Evolutionary conservation across 2,113 vertebrate genomes (phyloP), one percentile per base, ranked within the genome.

Genomic region (Poeciliopsis retropinna): DNA sequence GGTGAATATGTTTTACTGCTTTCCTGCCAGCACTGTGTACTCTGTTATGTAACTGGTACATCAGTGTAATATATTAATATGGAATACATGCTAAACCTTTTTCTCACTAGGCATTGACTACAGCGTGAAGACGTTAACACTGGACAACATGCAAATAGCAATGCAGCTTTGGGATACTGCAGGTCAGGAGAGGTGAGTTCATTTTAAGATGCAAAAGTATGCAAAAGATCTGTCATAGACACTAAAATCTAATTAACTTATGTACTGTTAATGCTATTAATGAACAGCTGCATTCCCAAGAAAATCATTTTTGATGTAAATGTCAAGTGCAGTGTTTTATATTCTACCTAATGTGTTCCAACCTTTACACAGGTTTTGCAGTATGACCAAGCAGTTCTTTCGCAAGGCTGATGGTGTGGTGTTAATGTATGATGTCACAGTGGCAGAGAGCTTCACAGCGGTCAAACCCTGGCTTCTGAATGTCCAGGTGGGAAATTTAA

Each of bases 91-190:
- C 25, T 28, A 70, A 47, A 22, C 2, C 51, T 57, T 22, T n/a
- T 71, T 28, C 32, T 57, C 1, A 28, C 54, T 4, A 99, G 97
- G 97, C 66, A 94, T 98, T 17, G 97, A 98, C 92, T 98, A 96
- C 92, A 96, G 85, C 3, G 96, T 99, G 86, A 96, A 96, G 90
- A 97, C 95, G 0, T 79, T 98, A 64, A 92, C 78, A 0, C 92
- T 98, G 80, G 96, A 96, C 51, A 93, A 90, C 39, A 94, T 92
- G 19, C 93, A 90, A 74, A 90, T 98, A 39, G 96, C 94, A 0
- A 91, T 98, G 85, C 97, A 98, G 84, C 93, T 99, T 25, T 98
- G 98, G 97, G 97, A 98, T 91, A 98, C 97, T 0, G 97, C 97
- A 3, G 97, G 97, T 22, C 97, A 98, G 86, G 97, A 99, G 88